Percentiles rank a stretch among this genome's conserved stretches.
Evolutionary conservation across 2,888 invertebrate genomes (phyloP).

Genomic region (Thumatha senex): DNA sequence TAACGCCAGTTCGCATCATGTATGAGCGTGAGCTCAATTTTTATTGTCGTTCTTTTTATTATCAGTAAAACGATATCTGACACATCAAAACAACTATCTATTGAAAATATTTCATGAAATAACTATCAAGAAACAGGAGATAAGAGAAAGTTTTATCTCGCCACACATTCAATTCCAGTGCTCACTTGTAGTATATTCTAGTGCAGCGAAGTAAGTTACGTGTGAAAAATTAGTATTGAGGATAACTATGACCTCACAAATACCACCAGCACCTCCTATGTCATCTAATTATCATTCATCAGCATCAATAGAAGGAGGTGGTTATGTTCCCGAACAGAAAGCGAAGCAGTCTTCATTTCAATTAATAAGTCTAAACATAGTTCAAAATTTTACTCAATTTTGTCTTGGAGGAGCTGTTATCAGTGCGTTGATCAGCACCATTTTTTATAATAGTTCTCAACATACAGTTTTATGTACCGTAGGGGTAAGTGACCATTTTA

Average conservation of each 20-base stretch:
- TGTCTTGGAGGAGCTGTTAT: constrained; percentile 7
- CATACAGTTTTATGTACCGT: constrained; percentile 6
- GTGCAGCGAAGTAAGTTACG: not conserved
- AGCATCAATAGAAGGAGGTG: not conserved
- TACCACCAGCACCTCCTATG: no score
- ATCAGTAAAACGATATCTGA: not conserved
- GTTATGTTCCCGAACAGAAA: not conserved
- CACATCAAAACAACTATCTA: not conserved
- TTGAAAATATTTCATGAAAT: not conserved
- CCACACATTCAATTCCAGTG: not conserved
- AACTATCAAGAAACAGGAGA: no score
- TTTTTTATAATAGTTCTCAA: not conserved
- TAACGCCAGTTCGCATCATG: no score
- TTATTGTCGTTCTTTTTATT: not conserved
- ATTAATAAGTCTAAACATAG: not conserved
- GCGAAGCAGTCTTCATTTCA: not conserved
- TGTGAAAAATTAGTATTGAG: not conserved
- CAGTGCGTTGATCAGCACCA: not conserved
- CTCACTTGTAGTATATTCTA: not conserved
- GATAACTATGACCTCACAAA: not conserved
- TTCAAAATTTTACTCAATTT: constrained; percentile 7
- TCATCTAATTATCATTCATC: not conserved
- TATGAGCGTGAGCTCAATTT: not conserved
- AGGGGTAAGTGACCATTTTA: constrained; percentile 7
- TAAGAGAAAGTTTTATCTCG: no score